Evolutionary conservation across 1,140 invertebrate species (phyloP), one percentile per base, ranked within the genome.

Genomic region (Halyomorpha halys): DNA sequence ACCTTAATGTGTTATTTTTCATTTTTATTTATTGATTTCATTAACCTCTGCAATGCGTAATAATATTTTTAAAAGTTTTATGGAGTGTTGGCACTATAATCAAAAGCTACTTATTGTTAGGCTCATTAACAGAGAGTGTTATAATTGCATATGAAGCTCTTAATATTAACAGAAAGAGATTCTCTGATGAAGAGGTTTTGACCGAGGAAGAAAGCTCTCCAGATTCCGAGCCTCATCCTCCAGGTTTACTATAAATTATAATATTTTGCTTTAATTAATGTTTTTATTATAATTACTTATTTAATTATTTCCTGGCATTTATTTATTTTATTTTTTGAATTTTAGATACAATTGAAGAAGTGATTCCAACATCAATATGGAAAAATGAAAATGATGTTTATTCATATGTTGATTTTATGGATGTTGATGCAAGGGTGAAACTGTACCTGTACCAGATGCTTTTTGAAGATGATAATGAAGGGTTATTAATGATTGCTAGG

Each of bases 71-170:
- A 39, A 51, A n/a, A 47, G 39, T 62, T 14, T 19, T 34, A 65
- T 18, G 21, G n/a, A n/a, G 47, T 65, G 16, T 62, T 62, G 18
- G 21, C 11, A 11, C 11, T 27, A 15, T 25, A 27, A 59, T 5
- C 3, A 25, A 27, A 21, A 59, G 6, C 15, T 59, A 11, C n/a
- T 59, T 49, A 61, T 71, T 72, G 69, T 14, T 65, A 78, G 76
- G 81, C 44, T 83, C 81, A 8, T 74, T 83, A 61, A 82, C 81
- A 53, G 81, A 83, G 65, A 82, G 81, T 70, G 75, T 83, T 53
- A 82, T 81, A 66, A 83, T 81, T 6, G 73, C 81, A 25, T 82
- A 83, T 70, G 81, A 83, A 72, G 81, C 44, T 44, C 39, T 44
- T 16, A 51, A 62, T 25, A 49, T 49, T 23, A 62, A 39, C 3